Conservation (phyloP, 2,797 vertebrate species). For the Astyanax mexicanus region DNA sequence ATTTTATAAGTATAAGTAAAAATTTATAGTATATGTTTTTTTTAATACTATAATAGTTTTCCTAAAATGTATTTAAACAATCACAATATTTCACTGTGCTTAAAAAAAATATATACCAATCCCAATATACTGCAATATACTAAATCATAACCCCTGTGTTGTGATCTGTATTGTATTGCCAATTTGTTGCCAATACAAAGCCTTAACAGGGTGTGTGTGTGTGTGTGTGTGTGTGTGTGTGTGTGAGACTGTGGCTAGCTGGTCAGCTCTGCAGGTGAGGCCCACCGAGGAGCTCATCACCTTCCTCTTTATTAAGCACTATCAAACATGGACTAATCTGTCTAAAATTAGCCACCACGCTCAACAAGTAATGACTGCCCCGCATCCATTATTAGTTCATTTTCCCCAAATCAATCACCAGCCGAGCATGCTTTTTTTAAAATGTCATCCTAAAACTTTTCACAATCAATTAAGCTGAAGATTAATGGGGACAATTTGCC, state of each 20-base stretch:
- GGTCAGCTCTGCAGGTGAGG: slow-evolving; percentile 45
- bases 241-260: not conserved
- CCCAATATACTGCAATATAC: no score
- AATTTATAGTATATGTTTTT: no score
- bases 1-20: no score
- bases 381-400: slow-evolving; percentile 81
- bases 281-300: slow-evolving; percentile 53
- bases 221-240: not conserved
- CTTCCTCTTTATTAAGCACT: slow-evolving; percentile 76
- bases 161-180: no score
- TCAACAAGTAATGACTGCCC: slow-evolving; percentile 79
- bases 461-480: slow-evolving; percentile 84
- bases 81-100: no score
- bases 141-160: no score
- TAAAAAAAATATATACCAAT: no score
- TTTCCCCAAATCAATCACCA: slow-evolving; percentile 82
- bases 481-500: slow-evolving; percentile 86
- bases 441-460: slow-evolving; percentile 87
- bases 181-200: no score
- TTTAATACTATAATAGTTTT: no score
- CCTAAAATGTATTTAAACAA: no score
- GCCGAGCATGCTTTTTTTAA: slow-evolving; percentile 77
- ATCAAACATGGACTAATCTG: slow-evolving; percentile 81
- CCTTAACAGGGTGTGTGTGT: not conserved
- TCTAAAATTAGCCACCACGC: slow-evolving; percentile 78